These are phyloP conservation scores for Hycleus cichorii DNA, from an alignment of 1,140 invertebrate species.

Conservation along the genomic window DNA sequence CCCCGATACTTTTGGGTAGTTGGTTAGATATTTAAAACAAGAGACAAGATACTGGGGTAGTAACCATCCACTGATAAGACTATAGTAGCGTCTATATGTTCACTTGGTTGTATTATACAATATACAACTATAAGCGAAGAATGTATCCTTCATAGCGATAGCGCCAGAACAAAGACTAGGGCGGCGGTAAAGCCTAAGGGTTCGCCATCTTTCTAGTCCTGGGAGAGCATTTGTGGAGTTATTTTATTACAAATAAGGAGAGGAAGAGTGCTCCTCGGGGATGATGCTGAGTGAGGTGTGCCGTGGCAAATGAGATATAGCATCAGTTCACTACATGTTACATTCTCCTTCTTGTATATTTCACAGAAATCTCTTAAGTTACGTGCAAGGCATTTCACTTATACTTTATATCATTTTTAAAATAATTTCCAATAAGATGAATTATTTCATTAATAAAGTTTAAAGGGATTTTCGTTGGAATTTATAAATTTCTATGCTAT, in stretches of 20 bases:
- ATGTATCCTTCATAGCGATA: constrained; percentile 14
- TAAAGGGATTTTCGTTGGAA: too few relatives aligned
- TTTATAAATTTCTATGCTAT: too few relatives aligned
- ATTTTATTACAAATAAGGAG: constrained; percentile 43
- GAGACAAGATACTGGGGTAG: not conserved
- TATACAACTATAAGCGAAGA: too few relatives aligned
- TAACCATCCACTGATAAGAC: not conserved
- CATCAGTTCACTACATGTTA: constrained; percentile 25
- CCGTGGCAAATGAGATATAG: constrained; percentile 35
- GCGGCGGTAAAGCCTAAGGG: constrained; percentile 24
- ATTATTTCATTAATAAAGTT: too few relatives aligned
- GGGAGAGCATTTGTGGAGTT: constrained; percentile 40
- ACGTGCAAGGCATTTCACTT: constrained; percentile 13
- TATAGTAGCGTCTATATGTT: not conserved
- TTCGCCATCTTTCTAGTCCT: constrained; percentile 36
- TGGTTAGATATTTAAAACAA: not conserved
- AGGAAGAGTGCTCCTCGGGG: constrained; percentile 35
- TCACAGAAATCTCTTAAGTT: constrained; percentile 24
- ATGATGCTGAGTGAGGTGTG: constrained; percentile 36
- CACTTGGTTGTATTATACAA: too few relatives aligned
- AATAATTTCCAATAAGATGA: too few relatives aligned
- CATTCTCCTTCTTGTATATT: constrained; percentile 20
- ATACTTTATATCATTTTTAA: not conserved
- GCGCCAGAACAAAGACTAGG: constrained; percentile 27
- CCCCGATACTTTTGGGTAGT: not conserved